Evolutionary conservation across 2,888 invertebrate genomes (phyloP).

Genomic region (Mesorhabditis belari): DNA sequence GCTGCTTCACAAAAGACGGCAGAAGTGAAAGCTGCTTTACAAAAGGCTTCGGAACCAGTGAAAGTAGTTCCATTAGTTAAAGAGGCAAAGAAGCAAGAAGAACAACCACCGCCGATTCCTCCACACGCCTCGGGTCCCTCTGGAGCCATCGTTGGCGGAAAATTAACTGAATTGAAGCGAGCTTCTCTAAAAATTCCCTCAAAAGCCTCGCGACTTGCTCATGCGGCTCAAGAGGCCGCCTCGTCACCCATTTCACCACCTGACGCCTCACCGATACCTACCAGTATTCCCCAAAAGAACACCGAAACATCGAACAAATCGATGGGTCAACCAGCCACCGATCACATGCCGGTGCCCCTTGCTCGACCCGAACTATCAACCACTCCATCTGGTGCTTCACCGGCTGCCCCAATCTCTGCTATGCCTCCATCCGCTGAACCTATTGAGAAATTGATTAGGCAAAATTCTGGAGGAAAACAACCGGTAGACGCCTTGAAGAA

Average conservation of each 20-base stretch:
- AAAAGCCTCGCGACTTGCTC: slow-evolving; percentile 3
- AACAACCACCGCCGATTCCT: not conserved
- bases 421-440: not conserved
- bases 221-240: not conserved
- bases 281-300: slow-evolving; percentile 2
- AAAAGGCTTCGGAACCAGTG: no score
- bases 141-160: not conserved
- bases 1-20: no score
- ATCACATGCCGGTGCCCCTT: not conserved
- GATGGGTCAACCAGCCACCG: not conserved
- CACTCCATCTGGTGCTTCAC: not conserved
- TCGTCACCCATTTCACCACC: no score
- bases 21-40: no score
- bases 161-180: not conserved
- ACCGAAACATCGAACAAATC: slow-evolving; percentile 6
- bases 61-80: not conserved
- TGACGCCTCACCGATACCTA: not conserved
- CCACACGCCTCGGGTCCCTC: not conserved
- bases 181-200: slow-evolving; percentile 13
- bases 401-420: not conserved
- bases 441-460: not conserved
- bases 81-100: not conserved
- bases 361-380: not conserved
- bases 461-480: no score
- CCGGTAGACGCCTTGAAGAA: not conserved